These are phyloP conservation scores for Arenaria interpres DNA, from an alignment of 2,113 vertebrate genomes.

Conservation along the genomic window DNA sequence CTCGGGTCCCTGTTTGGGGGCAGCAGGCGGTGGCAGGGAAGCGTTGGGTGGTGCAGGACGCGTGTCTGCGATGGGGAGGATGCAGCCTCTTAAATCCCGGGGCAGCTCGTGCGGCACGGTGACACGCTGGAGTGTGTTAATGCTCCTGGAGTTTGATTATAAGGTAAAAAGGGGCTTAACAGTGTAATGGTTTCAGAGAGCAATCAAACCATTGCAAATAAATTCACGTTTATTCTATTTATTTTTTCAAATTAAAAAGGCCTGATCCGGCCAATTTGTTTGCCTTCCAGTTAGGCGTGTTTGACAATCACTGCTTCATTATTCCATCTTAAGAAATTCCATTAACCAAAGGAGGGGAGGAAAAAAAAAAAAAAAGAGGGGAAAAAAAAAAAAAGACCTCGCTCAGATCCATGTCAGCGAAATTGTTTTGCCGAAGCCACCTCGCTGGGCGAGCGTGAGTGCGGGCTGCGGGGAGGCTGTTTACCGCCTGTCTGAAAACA, in stretches of 20 bases:
- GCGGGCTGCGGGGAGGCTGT: not conserved
- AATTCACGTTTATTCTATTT: conserved; percentile 63
- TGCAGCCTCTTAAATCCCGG: not conserved
- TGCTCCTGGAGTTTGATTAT: conserved; percentile 5
- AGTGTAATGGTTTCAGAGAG: not conserved
- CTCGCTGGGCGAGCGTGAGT: rapidly evolving
- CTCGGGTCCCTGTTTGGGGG: not conserved
- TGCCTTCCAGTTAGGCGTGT: conserved; percentile 47
- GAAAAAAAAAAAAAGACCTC: not conserved
- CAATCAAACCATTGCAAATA: conserved; percentile 58
- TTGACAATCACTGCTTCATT: conserved; percentile 61
- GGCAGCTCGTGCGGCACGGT: not conserved
- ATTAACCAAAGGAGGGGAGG: not conserved
- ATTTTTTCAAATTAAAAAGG: conserved; percentile 64
- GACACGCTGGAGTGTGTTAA: not conserved
- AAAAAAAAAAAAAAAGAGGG: no score
- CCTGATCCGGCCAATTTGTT: conserved; percentile 58
- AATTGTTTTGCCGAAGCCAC: conserved; percentile 3
- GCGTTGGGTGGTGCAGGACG: not conserved
- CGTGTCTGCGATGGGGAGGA: not conserved
- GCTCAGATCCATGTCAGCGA: not conserved
- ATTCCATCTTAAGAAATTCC: conserved; percentile 57
- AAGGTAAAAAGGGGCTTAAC: conserved; percentile 23
- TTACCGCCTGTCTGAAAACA: not conserved
- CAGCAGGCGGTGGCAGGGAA: not conserved